Conservation (phyloP, 2,888 invertebrate genomes). For the Odontocolon sp. region DNA sequence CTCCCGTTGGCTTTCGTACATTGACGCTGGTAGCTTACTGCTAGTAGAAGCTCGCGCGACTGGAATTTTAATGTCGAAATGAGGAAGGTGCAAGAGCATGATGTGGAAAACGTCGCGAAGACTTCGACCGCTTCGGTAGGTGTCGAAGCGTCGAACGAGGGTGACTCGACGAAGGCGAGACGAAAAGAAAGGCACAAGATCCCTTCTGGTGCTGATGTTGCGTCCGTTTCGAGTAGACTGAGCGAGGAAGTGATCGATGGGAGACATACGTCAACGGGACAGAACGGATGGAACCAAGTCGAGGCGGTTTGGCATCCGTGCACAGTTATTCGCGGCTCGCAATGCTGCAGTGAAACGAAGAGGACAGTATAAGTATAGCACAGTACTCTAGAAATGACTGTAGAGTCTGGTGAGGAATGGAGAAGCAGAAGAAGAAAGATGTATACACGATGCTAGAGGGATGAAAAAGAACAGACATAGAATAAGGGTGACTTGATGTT, state of each 20-base stretch:
- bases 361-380: constrained; percentile 38
- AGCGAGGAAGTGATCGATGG: constrained; percentile 72
- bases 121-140: constrained; percentile 22
- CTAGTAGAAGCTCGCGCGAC: constrained; percentile 37
- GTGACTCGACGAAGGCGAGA: constrained; percentile 5
- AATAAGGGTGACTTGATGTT: constrained; percentile 18
- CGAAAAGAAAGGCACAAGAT: not conserved
- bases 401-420: constrained; percentile 41
- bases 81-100: constrained; percentile 41
- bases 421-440: constrained; percentile 54
- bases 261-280: constrained; percentile 73
- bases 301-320: constrained; percentile 4
- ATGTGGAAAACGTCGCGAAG: constrained; percentile 49
- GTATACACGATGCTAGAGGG: not conserved
- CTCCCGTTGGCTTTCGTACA: constrained; percentile 34
- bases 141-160: constrained; percentile 32
- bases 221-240: constrained; percentile 18
- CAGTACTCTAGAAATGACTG: constrained; percentile 5
- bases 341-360: constrained; percentile 33
- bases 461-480: constrained; percentile 10
- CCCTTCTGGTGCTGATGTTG: constrained; percentile 5
- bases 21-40: constrained; percentile 21
- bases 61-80: constrained; percentile 73
- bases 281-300: constrained; percentile 61
- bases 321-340: constrained; percentile 18